Base-by-base conservation (phyloP, 2,797 vertebrate genomes). In the Perodicticus potto region DNA sequence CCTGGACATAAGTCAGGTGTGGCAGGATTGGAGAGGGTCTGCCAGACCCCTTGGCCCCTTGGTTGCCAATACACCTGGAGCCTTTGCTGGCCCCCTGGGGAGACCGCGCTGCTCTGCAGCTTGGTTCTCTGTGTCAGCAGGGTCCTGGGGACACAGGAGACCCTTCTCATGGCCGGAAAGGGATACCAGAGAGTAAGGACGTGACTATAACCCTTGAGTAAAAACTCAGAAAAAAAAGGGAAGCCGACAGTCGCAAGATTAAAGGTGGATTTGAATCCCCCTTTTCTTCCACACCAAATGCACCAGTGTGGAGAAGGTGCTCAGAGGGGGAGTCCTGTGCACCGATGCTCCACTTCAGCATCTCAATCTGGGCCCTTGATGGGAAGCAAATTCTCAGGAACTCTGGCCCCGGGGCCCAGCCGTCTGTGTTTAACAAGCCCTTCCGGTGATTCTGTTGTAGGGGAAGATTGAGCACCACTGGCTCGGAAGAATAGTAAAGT, bases 21-120 rank as follows among this genome's bases (percentile, higher is more conserved):
- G 73, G 86, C 74, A 83, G 37, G 55, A 16, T 92, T 74, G 95
- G 83, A 90, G 40, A 19, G 61, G 40, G 65, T 45, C 59, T 77
- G 13, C 86, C 82, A 78, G 93, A 92, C 40, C 55, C 74, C 49
- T 93, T 92, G 53, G 86, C 74, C 86, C 72, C 73, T 96, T 53
- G 65, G 34, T 96, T 96, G 84, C 11, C 29, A 86, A 6, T 29
- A 19, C 40, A 86, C 89, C 7, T 80, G 53, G 73, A 74, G 59
- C 12, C 27, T 85, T 86, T 89, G 96, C 87, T 95, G 92, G 67
- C n/a, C 61, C 77, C 19, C 61, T 20, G 45, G 90, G 95, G 92
- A 96, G 65, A 43, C 95, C 80, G 86, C 78, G 93, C 91, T 97
- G 88, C 96, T 94, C 72, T 85, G 80, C 96, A 97, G 73, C 96